Base-by-base conservation (phyloP, 1,140 invertebrate species). In the Drosophila seguyi region DNA sequence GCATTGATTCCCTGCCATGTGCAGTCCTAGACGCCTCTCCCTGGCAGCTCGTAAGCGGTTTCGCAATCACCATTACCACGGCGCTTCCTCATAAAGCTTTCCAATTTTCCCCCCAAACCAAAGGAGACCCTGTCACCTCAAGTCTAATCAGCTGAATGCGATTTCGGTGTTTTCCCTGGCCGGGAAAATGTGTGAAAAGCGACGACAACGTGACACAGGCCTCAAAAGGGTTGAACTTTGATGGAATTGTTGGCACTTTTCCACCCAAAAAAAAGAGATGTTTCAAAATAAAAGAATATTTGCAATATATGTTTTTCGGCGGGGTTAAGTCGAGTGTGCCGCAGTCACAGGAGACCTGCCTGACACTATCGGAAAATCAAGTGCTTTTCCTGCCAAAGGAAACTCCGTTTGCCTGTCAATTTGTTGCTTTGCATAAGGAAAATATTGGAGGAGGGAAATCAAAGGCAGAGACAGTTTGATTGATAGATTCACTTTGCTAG, bases 241-340 rank as follows among this genome's bases (percentile, higher is more conserved):
- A 90, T 84, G 65, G 73, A 88, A 90, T 60, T 90, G 73, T 81
- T 84, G 79, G 65, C 85, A 84, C 56, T 90, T 88, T 88, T 88
- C 29, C 36, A 58, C 57, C 39, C 75, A 84, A 55, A 87, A 78
- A 50, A 45, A 6, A n/a, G n/a, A 88, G 25, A 76, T 58, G 11
- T 18, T 20, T 10, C 29, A 68, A 66, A 86, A 82, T 75, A 86
- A 67, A 76, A 80, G 62, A 68, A 56, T 63, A 56, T 47, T 58
- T 58, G 68, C n/a, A 7, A 50, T 50, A 36, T 22, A 11, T 55
- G 7, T 52, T 58, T 58, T 47, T 14, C 22, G 13, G 10, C 22
- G 31, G 72, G 75, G 74, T 60, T 77, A 59, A 59, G 61, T 58
- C 69, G 59, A 61, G 20, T 56, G 57, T 62, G 57, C 25, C 16